Percentiles rank a stretch among this genome's conserved stretches.
phyloP scores from a whole-genome alignment of 2,113 vertebrate species.

The Python bivittatus region DNA sequence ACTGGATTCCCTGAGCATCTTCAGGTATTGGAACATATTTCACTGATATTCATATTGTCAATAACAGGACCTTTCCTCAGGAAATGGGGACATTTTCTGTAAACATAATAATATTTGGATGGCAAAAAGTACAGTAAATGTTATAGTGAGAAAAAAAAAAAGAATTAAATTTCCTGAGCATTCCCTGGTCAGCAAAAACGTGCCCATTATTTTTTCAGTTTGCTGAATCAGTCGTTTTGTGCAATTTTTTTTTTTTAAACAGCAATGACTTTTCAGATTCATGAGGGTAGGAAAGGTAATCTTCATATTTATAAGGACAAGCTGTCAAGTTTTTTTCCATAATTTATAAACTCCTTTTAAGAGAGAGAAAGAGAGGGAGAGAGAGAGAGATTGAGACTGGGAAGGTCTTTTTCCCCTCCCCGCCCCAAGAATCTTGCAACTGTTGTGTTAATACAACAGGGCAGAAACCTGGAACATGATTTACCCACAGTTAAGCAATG shows the following conservation, averaged over 20 bases:
- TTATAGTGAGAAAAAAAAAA: conserved; percentile 45
- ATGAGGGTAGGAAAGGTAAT: conserved; percentile 63
- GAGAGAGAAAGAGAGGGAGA: conserved; percentile 35
- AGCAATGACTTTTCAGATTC: conserved; percentile 69
- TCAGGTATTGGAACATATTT: conserved; percentile 47
- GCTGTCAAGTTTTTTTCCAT: conserved; percentile 71
- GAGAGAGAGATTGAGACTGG: neutral
- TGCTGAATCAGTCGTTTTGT: conserved; percentile 70
- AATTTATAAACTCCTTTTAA: conserved; percentile 68
- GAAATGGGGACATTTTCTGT: conserved; percentile 57
- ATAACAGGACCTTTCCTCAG: conserved; percentile 59
- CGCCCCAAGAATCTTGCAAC: conserved; percentile 59
- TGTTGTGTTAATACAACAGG: conserved; percentile 59
- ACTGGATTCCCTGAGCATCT: conserved; percentile 58
- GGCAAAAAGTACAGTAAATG: conserved; percentile 60
- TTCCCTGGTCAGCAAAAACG: conserved; percentile 72
- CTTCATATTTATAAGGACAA: conserved; percentile 74
- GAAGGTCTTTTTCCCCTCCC: conserved; percentile 10
- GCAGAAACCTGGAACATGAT: neutral
- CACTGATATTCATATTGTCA: conserved; percentile 64
- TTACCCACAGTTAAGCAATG: neutral
- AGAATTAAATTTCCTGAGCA: conserved; percentile 65
- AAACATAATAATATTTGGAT: conserved; percentile 65
- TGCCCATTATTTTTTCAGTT: conserved; percentile 65
- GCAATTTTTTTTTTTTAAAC: conserved; percentile 40